A percentile compares a stretch with the other conserved stretches of the same genome.
Evolutionary conservation across 2,888 invertebrate genomes (phyloP).

Genomic region (Epinotia ramella): DNA sequence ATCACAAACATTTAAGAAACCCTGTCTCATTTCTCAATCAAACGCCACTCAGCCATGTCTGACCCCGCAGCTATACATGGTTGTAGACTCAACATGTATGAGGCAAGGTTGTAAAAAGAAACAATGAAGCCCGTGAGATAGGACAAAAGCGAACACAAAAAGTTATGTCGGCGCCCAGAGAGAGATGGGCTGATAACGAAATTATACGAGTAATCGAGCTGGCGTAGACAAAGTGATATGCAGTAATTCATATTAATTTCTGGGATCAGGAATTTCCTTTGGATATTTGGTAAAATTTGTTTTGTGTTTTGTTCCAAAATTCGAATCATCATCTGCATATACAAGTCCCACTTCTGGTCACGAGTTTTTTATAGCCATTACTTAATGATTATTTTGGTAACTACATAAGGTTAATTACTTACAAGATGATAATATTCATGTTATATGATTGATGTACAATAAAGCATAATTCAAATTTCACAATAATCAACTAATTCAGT

Average conservation of each 20-base stretch:
- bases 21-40: constrained; percentile 42
- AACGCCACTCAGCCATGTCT: constrained; percentile 36
- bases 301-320: neutral
- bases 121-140: constrained; percentile 65
- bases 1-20: constrained; percentile 30
- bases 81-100: constrained; percentile 33
- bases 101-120: constrained; percentile 56
- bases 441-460: no score
- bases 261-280: neutral
- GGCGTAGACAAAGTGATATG: constrained; percentile 41
- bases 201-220: constrained; percentile 67
- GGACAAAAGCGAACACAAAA: constrained; percentile 62
- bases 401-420: no score
- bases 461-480: no score
- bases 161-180: constrained; percentile 61
- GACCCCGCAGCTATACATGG: constrained; percentile 25
- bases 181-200: constrained; percentile 70
- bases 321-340: neutral
- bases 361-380: neutral
- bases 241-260: constrained; percentile 18
- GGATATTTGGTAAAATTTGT: neutral
- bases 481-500: no score
- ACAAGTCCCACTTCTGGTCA: neutral
- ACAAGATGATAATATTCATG: no score
- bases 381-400: no score